A percentile compares a stretch with the other conserved stretches of the same genome.
Conservation (phyloP, 1,140 invertebrate species). For the Heliconius nattereri region DNA sequence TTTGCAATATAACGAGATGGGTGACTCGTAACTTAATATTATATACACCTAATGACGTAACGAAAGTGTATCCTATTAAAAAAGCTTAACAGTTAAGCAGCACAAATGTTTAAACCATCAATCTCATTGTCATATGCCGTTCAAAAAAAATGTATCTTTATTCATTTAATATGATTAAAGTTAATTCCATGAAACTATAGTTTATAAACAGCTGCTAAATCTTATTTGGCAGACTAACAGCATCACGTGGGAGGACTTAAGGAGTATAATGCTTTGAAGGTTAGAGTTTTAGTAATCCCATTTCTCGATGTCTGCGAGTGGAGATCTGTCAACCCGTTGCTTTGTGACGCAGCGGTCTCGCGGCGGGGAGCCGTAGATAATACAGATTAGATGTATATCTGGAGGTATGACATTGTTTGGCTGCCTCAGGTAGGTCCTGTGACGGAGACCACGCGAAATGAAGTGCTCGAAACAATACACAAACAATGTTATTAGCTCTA, state of each 20-base stretch:
- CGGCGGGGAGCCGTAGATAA: conserved; percentile 73
- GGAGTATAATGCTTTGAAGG: conserved; percentile 31
- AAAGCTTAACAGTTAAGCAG: not conserved
- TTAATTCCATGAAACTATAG: conserved; percentile 62
- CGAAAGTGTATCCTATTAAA: not conserved
- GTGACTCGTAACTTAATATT: conserved; percentile 16
- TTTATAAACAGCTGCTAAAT: conserved; percentile 59
- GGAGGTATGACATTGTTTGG: conserved; percentile 73
- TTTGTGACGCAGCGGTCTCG: conserved; percentile 72
- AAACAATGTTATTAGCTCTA: conserved; percentile 74
- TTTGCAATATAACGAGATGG: not conserved
- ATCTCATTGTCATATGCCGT: not conserved
- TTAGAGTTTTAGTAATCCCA: conserved; percentile 70
- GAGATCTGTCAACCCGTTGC: conserved; percentile 79
- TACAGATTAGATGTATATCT: conserved; percentile 78
- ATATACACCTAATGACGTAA: not conserved
- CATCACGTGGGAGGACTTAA: conserved; percentile 46
- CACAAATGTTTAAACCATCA: conserved; percentile 3
- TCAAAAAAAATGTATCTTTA: conserved; percentile 5
- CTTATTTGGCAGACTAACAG: conserved; percentile 39
- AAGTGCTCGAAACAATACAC: conserved; percentile 69
- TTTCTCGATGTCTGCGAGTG: conserved; percentile 63
- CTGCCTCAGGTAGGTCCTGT: conserved; percentile 59
- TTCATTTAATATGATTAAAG: conserved; percentile 62
- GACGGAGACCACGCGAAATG: conserved; percentile 46